Percentiles rank a stretch among this genome's conserved stretches.
Evolutionary conservation across 64 coral and sea anemone genomes (phyloP).

Genomic region (Montipora sp.): DNA sequence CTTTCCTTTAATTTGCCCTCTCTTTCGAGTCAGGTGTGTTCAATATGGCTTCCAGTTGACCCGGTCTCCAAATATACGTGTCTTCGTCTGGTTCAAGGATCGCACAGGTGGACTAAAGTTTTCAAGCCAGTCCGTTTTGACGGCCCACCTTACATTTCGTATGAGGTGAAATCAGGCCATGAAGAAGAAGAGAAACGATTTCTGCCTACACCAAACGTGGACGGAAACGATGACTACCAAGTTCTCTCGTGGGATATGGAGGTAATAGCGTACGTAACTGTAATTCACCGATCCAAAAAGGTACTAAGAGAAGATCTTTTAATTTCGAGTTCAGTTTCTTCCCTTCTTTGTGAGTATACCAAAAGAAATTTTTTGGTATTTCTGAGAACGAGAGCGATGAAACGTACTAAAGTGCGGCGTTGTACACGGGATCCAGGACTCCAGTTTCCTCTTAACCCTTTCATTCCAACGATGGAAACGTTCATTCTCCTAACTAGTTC

Average conservation of each 20-base stretch:
- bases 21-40: slow-evolving; percentile 7
- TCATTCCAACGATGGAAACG: too few relatives aligned
- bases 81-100: slow-evolving; percentile 56
- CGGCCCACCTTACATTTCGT: slow-evolving; percentile 33
- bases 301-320: too few relatives aligned
- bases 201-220: slow-evolving; percentile 17
- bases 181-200: slow-evolving; percentile 24
- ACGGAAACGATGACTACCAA: slow-evolving; percentile 33
- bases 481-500: too few relatives aligned
- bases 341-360: too few relatives aligned
- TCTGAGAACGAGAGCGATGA: too few relatives aligned
- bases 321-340: too few relatives aligned
- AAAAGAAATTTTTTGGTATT: too few relatives aligned
- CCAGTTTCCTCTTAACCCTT: too few relatives aligned
- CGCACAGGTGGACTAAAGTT: slow-evolving; percentile 21
- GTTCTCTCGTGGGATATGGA: slow-evolving; percentile 58
- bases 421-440: too few relatives aligned
- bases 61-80: slow-evolving; percentile 47
- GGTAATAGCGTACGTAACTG: neutral
- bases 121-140: slow-evolving; percentile 55
- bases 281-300: too few relatives aligned
- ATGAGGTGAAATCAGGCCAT: slow-evolving; percentile 21
- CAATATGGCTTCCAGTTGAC: slow-evolving; percentile 57
- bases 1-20: neutral
- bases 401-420: too few relatives aligned